phyloP scores from a whole-genome alignment of 2,888 invertebrate genomes.

The Icerya purchasi region DNA sequence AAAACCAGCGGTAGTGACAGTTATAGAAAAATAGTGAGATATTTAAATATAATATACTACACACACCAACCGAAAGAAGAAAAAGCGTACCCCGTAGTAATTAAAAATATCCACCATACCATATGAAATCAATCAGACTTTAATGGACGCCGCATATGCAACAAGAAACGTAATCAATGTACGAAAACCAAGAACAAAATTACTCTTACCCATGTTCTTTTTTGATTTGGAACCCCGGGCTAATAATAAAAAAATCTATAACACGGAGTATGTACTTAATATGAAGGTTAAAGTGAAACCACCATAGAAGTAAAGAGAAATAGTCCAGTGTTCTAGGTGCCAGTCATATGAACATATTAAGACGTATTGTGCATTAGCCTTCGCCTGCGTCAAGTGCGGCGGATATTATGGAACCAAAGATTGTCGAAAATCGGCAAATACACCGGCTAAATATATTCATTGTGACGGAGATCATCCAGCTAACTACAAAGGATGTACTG shows the following conservation, averaged over 20 bases:
- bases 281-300: background rate
- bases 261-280: background rate
- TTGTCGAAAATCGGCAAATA: background rate
- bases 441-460: background rate
- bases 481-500: background rate
- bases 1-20: no score
- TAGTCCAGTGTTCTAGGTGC: background rate
- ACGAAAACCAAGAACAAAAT: background rate
- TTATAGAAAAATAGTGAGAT: no score
- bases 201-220: background rate
- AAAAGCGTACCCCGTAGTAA: background rate
- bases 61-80: background rate
- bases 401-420: background rate
- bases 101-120: background rate
- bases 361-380: background rate
- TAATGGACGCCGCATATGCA: background rate
- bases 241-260: background rate
- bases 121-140: background rate
- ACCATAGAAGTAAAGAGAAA: background rate
- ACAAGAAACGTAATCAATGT: background rate
- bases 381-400: background rate
- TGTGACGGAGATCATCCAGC: background rate
- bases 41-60: background rate
- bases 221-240: background rate
- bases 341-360: background rate